Percentiles rank a stretch among this genome's conserved stretches.
phyloP scores from a whole-genome alignment of 2,113 vertebrate genomes.

The Chaetura pelagica region DNA sequence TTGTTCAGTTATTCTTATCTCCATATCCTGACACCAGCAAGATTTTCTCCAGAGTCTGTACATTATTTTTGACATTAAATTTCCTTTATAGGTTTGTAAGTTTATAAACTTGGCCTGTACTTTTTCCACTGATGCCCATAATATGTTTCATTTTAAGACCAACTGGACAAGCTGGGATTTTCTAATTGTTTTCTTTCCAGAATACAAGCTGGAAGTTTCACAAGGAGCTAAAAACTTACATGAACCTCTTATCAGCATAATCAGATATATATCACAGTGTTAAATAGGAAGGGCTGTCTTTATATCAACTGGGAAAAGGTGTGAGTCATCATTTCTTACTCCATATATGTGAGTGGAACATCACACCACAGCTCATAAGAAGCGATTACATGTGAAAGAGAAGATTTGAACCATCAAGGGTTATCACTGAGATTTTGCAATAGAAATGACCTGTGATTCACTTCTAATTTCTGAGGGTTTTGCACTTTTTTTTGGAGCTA shows the following conservation, averaged over 20 bases:
- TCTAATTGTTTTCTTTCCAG: not conserved
- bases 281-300: not conserved
- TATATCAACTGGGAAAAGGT: constrained; percentile 3
- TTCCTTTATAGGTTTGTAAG: not conserved
- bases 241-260: constrained; percentile 5
- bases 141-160: not conserved
- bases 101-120: not conserved
- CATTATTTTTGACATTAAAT: constrained; percentile 8
- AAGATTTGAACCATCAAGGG: not conserved
- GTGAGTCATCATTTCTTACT: constrained; percentile 35
- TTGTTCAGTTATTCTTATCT: not conserved
- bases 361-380: constrained; percentile 57
- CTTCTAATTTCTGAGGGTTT: constrained; percentile 30
- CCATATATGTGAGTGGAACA: not conserved
- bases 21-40: constrained; percentile 6
- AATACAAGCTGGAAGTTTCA: not conserved
- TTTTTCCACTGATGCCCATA: not conserved
- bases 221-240: not conserved
- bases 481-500: not conserved
- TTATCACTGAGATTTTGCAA: constrained; percentile 15
- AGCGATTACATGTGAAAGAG: not conserved
- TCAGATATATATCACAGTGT: constrained; percentile 18
- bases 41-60: not conserved
- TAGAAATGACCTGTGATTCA: constrained; percentile 33
- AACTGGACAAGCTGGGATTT: not conserved